These are phyloP conservation scores for Phocides pigmalion DNA, from an alignment of 1,140 invertebrate genomes.

Conservation along the genomic window DNA sequence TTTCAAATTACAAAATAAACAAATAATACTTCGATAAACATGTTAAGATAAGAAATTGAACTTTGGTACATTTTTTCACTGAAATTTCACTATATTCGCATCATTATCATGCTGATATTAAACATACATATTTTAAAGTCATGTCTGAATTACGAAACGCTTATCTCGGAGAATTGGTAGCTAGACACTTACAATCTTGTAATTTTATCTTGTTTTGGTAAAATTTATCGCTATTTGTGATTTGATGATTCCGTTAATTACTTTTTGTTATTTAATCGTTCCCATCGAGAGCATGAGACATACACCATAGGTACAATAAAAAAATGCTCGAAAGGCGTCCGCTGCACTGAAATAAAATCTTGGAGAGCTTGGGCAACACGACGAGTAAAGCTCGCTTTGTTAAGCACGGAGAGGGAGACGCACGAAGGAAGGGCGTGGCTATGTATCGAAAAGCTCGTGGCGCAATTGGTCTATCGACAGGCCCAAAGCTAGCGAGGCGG, in stretches of 20 bases:
- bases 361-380: slow-evolving; percentile 31
- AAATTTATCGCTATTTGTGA: background rate
- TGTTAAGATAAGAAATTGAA: no score
- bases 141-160: no score
- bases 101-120: no score
- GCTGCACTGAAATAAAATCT: slow-evolving; percentile 14
- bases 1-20: no score
- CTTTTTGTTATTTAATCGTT: slow-evolving; percentile 4
- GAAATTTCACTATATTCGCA: no score
- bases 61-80: no score
- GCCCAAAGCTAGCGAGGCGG: slow-evolving; percentile 58
- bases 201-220: no score
- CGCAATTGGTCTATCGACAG: slow-evolving; percentile 47
- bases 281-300: background rate
- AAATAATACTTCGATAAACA: no score
- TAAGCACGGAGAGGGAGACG: slow-evolving; percentile 35
- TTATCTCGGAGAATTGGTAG: no score
- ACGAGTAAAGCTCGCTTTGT: slow-evolving; percentile 39
- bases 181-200: no score
- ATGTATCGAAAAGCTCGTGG: slow-evolving; percentile 65
- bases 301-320: slow-evolving; percentile 37
- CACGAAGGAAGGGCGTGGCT: slow-evolving; percentile 52
- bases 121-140: no score
- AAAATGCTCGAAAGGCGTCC: slow-evolving; percentile 14
- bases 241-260: background rate